Evolutionary conservation across 2,113 vertebrate genomes (phyloP), one percentile per base, ranked within the genome.

Genomic region (Todiramphus chloris): DNA sequence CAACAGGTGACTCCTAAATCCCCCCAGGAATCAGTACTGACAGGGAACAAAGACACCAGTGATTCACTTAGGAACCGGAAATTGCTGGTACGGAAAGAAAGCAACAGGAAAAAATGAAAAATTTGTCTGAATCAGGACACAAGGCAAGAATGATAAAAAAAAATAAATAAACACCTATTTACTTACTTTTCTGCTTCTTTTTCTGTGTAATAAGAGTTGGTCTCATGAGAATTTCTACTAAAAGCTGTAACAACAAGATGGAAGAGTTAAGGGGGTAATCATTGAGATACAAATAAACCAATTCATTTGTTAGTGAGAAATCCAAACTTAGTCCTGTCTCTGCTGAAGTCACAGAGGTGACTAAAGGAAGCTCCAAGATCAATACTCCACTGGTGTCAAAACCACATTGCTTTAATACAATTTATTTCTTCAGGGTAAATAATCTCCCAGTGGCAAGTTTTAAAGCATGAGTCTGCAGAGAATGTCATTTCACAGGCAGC

Each of bases 151-250:
- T 18, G 10, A 37, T 30, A 43, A 53, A 72, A 58, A 74, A 51
- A 30, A 59, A 73, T 41, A 31, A 73, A 73, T 41, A 31, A 73
- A 12, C 13, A 62, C 1, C 5, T 20, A 23, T 93, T 75, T 73
- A 98, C 99, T 99, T 98, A 99, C 99, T 98, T 98, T 99, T 99
- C 73, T 98, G 98, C 95, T 99, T 99, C 96, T 99, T 99, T 96
- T 99, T 99, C 98, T 99, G 99, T 93, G 99, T 98, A 95, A 99
- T 99, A 89, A 99, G 98, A 19, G 99, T 99, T 94, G 99, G 99
- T 92, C 99, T 98, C 99, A 99, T 99, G 93, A 99, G 98, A 97
- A 99, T 99, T 98, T 99, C 99, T 97, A 99, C 98, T 89, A 99
- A 98, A 96, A 99, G 99, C 99, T 99, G 97, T 79, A 95, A 93